Percentiles rank a stretch among this genome's conserved stretches.
Evolutionary conservation across 2,888 invertebrate genomes (phyloP).

Genomic region (Cactoblastis cactorum): DNA sequence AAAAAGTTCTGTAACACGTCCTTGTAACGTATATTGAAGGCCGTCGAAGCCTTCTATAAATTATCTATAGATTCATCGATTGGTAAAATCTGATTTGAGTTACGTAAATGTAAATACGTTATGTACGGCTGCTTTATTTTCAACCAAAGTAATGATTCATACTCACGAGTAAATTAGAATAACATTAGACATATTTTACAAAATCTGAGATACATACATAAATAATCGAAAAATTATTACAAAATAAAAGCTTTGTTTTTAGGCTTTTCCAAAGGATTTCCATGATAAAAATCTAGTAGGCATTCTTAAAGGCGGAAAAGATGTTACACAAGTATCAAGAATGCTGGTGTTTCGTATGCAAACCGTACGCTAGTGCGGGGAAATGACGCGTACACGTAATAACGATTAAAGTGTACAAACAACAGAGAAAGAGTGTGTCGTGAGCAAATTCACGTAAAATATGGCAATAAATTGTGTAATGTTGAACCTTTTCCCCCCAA

Average conservation of each 20-base stretch:
- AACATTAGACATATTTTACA: too few species aligned
- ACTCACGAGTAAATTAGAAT: too few species aligned
- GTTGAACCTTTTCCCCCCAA: too few species aligned
- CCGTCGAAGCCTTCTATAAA: constrained; percentile 1
- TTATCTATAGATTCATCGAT: constrained; percentile 7
- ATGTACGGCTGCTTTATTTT: too few species aligned
- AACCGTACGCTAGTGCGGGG: neutral
- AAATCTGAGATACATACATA: too few species aligned
- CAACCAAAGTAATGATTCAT: too few species aligned
- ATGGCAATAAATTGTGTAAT: neutral
- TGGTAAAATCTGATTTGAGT: constrained; percentile 9
- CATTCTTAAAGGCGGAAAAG: constrained; percentile 7
- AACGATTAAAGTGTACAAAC: neutral
- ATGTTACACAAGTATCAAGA: constrained; percentile 7
- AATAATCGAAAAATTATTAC: neutral
- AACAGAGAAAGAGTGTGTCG: neutral
- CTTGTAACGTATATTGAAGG: constrained; percentile 13
- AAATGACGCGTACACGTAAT: neutral
- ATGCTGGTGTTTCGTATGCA: constrained; percentile 5
- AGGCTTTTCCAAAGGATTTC: neutral
- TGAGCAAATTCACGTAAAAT: neutral
- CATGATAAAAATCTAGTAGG: neutral
- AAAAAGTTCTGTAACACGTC: constrained; percentile 12
- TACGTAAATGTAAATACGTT: neutral
- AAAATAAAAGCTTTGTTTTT: neutral